Evolutionary conservation across 2,113 vertebrate species (phyloP).

Genomic region (Petromus typicus): DNA sequence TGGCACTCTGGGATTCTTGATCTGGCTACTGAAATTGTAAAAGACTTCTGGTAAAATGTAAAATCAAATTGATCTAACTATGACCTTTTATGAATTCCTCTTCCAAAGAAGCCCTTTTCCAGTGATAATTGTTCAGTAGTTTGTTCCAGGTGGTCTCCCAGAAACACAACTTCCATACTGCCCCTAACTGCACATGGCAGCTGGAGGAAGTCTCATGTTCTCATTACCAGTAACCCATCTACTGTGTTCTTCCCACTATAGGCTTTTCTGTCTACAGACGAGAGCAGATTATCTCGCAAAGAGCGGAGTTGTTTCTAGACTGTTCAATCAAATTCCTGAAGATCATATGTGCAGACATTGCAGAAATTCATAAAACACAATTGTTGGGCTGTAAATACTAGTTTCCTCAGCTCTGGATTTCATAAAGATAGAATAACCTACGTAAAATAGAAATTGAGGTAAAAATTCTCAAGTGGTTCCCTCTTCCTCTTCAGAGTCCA

Average conservation of each 20-base stretch:
- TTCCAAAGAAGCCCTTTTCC: background rate
- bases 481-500: background rate
- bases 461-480: background rate
- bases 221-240: background rate
- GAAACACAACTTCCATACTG: background rate
- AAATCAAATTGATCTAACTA: background rate
- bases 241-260: background rate
- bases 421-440: background rate
- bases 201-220: background rate
- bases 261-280: background rate
- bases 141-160: background rate
- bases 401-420: background rate
- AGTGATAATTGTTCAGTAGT: background rate
- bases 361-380: background rate
- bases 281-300: background rate
- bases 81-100: background rate
- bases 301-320: background rate
- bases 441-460: background rate
- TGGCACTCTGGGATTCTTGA: background rate
- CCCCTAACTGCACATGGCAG: background rate
- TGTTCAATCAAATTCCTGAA: conserved; percentile 34
- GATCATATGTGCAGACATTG: conserved; percentile 16
- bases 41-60: background rate
- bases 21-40: background rate
- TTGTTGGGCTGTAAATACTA: background rate